Base-by-base conservation (phyloP, 2,888 invertebrate species). In the Torymus auratus region DNA sequence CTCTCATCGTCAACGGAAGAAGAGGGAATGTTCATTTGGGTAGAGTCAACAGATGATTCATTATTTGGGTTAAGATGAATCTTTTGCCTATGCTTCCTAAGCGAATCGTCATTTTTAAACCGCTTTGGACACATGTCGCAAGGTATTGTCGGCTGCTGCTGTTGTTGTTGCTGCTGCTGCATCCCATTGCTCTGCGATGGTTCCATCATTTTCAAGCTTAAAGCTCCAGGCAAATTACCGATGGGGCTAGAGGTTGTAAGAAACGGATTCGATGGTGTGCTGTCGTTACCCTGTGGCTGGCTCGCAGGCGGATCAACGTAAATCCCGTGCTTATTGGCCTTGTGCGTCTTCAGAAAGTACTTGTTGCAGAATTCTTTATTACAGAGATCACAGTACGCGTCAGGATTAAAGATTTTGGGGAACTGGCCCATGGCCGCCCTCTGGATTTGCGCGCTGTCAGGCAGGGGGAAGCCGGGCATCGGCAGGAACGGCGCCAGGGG, bases 301-400 rank as follows among this genome's bases (percentile, higher is more conserved):
- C 83, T 83, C 76, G 84, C 88, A 79, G 89, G 89, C 2, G 89
- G 89, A 70, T 93, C 94, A 80, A 94, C 94, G 89, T 97, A 97
- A 85, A 99, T 97, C 50, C 98, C 98, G 91, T 99, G 99, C 89
- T 98, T 98, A 91, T 98, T 98, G 53, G 98, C 98, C 91, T 98
- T 97, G 92, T 99, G 99, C 80, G 99, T 99, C 91, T 99, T 98
- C 41, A 99, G 93, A 91, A 98, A 99, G 92, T 99, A 98, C 90
- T 98, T 98, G 93, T 99, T 98, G 92, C 99, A 99, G 91, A 99
- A 99, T 92, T 99, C 99, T 90, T 98, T 98, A 92, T 98, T 98
- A 93, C 99, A 99, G 81, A 98, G 93, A 89, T 98, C 97, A 91
- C 99, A 99, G 91, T 97, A 99, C 17, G 98, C 98, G 91, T 99